These are phyloP conservation scores for Brachionus paranguensis DNA, from an alignment of 1,140 invertebrate genomes.

Conservation along the genomic window DNA sequence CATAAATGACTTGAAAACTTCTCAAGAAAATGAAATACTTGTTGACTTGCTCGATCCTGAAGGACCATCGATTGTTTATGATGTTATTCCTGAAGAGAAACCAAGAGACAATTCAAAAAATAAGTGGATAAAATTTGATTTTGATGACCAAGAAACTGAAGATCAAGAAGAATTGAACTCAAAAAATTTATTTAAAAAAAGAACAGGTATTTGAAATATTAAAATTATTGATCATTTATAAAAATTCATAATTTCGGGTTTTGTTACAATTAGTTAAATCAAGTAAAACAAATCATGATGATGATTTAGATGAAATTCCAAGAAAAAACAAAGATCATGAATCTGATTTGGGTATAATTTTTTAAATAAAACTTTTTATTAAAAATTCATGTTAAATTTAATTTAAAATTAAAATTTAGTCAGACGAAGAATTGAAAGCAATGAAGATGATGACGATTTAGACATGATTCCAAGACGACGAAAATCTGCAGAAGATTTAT, in stretches of 20 bases:
- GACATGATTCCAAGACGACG: not conserved
- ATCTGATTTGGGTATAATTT: not conserved
- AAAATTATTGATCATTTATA: not conserved
- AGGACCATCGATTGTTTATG: constrained; percentile 21
- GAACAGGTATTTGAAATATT: not conserved
- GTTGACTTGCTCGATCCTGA: constrained; percentile 16
- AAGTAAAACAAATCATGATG: not conserved
- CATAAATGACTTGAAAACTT: constrained; percentile 18
- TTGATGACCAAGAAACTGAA: not conserved
- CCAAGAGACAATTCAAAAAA: not conserved
- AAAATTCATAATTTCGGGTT: not conserved
- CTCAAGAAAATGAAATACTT: constrained; percentile 21
- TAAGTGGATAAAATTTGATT: constrained; percentile 21
- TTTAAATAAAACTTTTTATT: not conserved
- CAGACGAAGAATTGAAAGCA: not conserved
- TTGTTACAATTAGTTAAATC: not conserved
- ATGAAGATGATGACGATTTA: not conserved
- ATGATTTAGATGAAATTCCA: not conserved
- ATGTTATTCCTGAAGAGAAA: constrained; percentile 1
- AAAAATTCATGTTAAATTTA: not conserved
- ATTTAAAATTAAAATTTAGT: not conserved
- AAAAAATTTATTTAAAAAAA: constrained; percentile 31
- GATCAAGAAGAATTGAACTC: not conserved
- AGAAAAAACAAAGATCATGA: not conserved
- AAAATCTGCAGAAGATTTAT: not conserved